Base-by-base conservation (phyloP, 2,888 invertebrate species). In the Saturnia japonica region DNA sequence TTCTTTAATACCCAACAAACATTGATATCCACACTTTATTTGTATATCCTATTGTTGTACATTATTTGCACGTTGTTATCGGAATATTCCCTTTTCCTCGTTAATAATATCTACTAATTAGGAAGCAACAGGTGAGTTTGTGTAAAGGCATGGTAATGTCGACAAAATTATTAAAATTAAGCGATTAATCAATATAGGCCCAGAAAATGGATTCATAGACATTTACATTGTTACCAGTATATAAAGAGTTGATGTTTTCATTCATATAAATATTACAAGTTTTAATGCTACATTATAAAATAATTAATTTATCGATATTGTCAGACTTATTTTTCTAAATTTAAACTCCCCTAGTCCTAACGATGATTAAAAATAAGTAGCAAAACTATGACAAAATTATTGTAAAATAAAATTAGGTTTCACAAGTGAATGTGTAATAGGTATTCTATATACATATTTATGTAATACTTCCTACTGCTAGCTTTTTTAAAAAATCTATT, bases 1-100 rank as follows among this genome's bases (percentile, higher is more conserved):
- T 75, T 80, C 70, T 87, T 84, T 74, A 89, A 87, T 73, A 79
- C 85, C 54, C 68, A 71, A 62, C 4, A 74, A 0, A 73, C 75
- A 69, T 69, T 74, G 11, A 71, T 43, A 8, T 40, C 54, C 19
- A 74, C 70, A 16, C 1, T 45, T 54, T 22, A 25, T 19, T 62
- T 75, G 11, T 12, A 67, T 12, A n/a, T 74, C 60, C 34, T 74
- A 3, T 0, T 80, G 2, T 74, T 77, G 28, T 69, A 73, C 68
- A 42, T 75, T 0, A 12, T 73, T n/a, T 74, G 70, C 67, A 22
- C 75, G 11, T 14, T 73, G 9, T 45, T 73, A 19, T 64, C 68
- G 47, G 68, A 57, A 67, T 43, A 70, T 28, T 68, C 69, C 54
- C 51, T 42, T 68, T 66, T 51, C 34, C 4, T 70, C 25, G 57